These are phyloP conservation scores for Parapsyche elsis DNA, from an alignment of 1,140 invertebrate species.

Conservation along the genomic window DNA sequence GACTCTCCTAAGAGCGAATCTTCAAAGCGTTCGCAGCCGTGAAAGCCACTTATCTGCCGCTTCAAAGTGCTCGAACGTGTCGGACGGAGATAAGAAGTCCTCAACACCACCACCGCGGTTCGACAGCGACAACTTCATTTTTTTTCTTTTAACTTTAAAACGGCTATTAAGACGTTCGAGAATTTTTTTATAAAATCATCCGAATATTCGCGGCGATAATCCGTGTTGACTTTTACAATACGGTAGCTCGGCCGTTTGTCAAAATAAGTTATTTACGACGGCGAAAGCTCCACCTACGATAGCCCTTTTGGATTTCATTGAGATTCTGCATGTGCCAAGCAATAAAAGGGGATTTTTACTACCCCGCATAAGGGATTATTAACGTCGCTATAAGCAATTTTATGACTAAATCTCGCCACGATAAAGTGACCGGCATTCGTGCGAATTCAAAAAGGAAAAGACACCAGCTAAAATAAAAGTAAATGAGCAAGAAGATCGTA, in stretches of 20 bases:
- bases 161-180: too few species aligned
- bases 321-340: too few species aligned
- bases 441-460: too few species aligned
- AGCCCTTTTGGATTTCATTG: background rate
- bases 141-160: background rate
- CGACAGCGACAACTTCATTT: constrained; percentile 44
- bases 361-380: constrained; percentile 1
- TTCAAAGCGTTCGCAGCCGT: constrained; percentile 17
- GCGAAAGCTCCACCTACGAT: background rate
- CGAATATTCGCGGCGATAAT: background rate
- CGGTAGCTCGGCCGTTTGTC: background rate
- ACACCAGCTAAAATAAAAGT: too few species aligned
- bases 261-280: background rate
- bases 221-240: background rate
- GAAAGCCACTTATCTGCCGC: constrained; percentile 50
- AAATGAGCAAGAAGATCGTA: too few species aligned
- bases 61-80: constrained; percentile 53
- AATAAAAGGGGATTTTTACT: background rate
- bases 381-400: constrained; percentile 17
- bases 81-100: constrained; percentile 43
- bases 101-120: constrained; percentile 10
- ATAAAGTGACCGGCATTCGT: background rate
- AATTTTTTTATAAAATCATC: too few species aligned
- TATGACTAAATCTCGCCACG: background rate
- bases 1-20: background rate